Base-by-base conservation (phyloP, 2,888 invertebrate genomes). In the Polymixis flavicincta region DNA sequence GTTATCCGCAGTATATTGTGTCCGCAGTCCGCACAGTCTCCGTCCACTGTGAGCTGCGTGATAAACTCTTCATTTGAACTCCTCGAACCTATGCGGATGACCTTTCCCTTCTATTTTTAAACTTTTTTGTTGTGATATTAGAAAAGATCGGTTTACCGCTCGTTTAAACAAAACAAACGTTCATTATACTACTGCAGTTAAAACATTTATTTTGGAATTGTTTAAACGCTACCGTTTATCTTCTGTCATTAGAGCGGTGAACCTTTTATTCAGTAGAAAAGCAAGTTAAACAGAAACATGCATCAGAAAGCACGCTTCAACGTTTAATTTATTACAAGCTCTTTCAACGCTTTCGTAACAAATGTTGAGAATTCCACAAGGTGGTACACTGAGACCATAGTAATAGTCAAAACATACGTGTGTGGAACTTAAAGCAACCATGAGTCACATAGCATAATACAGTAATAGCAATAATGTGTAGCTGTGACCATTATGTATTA, bases 111-210 rank as follows among this genome's bases (percentile, higher is more conserved):
- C 74, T 80, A 85, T 79, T 83, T 78, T 66, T 74, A 81, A 64
- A 63, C 37, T 73, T 85, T 83, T 79, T 50, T 78, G 55, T 78
- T 82, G 65, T 76, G 76, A 22, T 77, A 76, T 78, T 67, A 64
- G 72, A 87, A 78, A 52, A 74, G 66, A 77, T 70, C 63, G 28
- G 70, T 80, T 80, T 75, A 71, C 78, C 71, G 75, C 61, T 48
- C 69, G 72, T 57, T 74, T 55, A 60, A 84, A 84, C 55, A 73
- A 82, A 86, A 80, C 80, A 79, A 76, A 71, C 70, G 54, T 82
- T 78, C 66, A 75, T 78, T 75, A 76, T 72, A 75, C 66, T 64
- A 61, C 32, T 71, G 61, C 54, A 61, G 60, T 55, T n/a, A n/a
- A 17, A 76, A 71, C 48, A 63, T 76, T 78, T 82, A 52, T 72